These are phyloP conservation scores for Motacilla tschutschensis DNA, from an alignment of 2,113 vertebrate species.

Conservation along the genomic window DNA sequence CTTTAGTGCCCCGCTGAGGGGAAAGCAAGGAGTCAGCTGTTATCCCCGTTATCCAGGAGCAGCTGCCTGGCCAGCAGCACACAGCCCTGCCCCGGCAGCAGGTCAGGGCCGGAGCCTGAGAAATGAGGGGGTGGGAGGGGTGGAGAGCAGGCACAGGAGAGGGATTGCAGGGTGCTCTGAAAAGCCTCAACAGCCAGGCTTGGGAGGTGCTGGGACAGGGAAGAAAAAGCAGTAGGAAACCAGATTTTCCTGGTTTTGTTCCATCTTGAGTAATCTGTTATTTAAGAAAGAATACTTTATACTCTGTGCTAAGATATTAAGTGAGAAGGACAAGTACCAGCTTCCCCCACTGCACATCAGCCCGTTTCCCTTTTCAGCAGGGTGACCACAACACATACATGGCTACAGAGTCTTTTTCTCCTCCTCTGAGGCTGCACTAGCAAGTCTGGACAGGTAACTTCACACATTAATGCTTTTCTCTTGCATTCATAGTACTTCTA, in stretches of 20 bases:
- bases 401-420: background rate
- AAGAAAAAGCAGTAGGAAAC: background rate
- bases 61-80: slow-evolving; percentile 50
- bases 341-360: background rate
- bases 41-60: slow-evolving; percentile 35
- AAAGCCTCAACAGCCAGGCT: background rate
- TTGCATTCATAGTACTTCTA: background rate
- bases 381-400: background rate
- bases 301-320: background rate
- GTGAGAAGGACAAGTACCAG: background rate
- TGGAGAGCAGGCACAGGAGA: background rate
- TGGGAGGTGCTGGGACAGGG: background rate
- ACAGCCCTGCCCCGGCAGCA: slow-evolving; percentile 24
- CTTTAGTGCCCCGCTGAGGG: slow-evolving; percentile 30
- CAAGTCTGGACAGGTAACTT: background rate
- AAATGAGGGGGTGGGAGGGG: slow-evolving; percentile 61
- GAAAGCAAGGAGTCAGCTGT: slow-evolving; percentile 40
- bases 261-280: background rate
- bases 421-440: background rate
- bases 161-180: background rate
- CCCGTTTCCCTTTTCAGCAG: background rate
- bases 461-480: background rate
- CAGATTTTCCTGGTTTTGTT: slow-evolving; percentile 29
- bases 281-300: background rate
- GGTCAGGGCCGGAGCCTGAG: slow-evolving; percentile 56